These are phyloP conservation scores for Rhipidura dahli DNA, from an alignment of 2,113 vertebrate genomes.

Conservation along the genomic window DNA sequence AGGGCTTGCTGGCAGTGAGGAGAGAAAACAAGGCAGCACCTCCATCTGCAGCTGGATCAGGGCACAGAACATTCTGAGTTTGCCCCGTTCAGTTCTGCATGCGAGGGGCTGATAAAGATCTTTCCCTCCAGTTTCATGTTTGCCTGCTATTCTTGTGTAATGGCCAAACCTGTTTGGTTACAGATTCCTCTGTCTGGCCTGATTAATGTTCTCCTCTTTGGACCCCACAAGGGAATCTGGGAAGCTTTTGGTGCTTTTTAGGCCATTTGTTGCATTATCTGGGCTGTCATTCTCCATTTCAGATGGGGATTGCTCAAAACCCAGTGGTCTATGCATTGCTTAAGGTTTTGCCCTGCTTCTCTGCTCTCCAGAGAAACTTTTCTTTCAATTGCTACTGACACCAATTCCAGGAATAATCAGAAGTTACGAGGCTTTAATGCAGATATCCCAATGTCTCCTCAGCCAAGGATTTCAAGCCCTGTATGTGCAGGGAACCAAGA, in stretches of 20 bases:
- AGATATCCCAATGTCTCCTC: neutral
- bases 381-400: neutral
- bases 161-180: slow-evolving; percentile 41
- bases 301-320: neutral
- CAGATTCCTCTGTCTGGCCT: slow-evolving; percentile 41
- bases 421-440: neutral
- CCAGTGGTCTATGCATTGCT: neutral
- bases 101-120: slow-evolving; percentile 45
- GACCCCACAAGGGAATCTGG: slow-evolving; percentile 23
- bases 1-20: neutral
- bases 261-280: slow-evolving; percentile 34
- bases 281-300: slow-evolving; percentile 37
- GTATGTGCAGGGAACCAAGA: neutral
- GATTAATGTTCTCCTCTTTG: neutral
- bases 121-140: slow-evolving; percentile 43
- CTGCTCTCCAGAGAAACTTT: neutral
- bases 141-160: slow-evolving; percentile 38
- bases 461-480: neutral
- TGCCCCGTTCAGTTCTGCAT: neutral
- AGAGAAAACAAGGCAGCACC: neutral
- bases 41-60: neutral
- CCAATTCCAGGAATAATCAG: neutral
- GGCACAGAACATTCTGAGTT: neutral
- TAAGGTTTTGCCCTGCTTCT: neutral
- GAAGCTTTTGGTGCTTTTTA: slow-evolving; percentile 19